Conservation (phyloP, 2,888 invertebrate species). For the Ophion costatus region DNA sequence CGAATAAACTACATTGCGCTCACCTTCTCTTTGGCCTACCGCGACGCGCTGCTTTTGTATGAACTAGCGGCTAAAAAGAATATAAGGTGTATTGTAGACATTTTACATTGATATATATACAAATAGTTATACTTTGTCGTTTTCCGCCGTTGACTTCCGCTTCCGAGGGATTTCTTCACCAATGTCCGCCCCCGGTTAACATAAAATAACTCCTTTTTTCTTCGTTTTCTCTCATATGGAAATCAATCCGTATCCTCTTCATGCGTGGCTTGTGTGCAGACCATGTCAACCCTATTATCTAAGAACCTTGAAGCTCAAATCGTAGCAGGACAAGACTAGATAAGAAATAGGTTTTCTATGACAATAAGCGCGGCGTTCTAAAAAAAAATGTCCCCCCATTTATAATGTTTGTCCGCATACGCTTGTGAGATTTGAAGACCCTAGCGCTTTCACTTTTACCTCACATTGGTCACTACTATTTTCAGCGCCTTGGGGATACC, state of each 20-base stretch:
- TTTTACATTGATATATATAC: not conserved
- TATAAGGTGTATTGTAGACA: slow-evolving; percentile 2
- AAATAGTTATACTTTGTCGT: slow-evolving; percentile 10
- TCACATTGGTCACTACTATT: too few relatives aligned
- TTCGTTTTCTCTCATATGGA: slow-evolving; percentile 33
- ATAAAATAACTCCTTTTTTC: slow-evolving; percentile 36
- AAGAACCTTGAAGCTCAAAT: too few relatives aligned
- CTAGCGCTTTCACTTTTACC: too few relatives aligned
- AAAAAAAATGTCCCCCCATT: too few relatives aligned
- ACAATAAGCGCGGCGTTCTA: too few relatives aligned
- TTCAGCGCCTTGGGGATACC: too few relatives aligned
- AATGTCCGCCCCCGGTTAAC: not conserved
- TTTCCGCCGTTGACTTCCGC: slow-evolving; percentile 54
- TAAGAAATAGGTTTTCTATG: too few relatives aligned
- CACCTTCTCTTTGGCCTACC: slow-evolving; percentile 67
- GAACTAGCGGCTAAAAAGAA: slow-evolving; percentile 41
- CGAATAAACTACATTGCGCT: slow-evolving; percentile 78
- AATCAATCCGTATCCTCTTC: slow-evolving; percentile 35
- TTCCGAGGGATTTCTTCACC: slow-evolving; percentile 57
- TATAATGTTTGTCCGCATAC: too few relatives aligned
- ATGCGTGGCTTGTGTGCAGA: not conserved
- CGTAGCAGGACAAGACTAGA: too few relatives aligned
- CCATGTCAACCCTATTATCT: slow-evolving; percentile 14
- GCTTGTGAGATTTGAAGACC: too few relatives aligned
- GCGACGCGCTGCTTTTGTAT: slow-evolving; percentile 47